Evolutionary conservation across 2,113 vertebrate genomes (phyloP), one percentile per base, ranked within the genome.

Genomic region (Camelus dromedarius): DNA sequence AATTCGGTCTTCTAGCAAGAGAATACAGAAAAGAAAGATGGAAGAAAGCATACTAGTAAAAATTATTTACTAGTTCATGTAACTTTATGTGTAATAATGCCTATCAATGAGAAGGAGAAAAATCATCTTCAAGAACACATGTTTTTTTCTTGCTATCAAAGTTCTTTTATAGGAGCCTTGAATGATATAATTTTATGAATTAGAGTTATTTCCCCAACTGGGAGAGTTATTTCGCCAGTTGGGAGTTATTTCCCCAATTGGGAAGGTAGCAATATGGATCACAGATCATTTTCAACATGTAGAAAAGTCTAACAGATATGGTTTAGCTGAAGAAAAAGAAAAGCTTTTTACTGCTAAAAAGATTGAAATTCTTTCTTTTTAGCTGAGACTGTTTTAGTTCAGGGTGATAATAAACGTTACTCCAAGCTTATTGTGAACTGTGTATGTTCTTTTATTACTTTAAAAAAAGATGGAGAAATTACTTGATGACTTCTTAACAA

Each of bases 261-360:
- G 9, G 75, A 79, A 90, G 42, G 42, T 89, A 79, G 77, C 26
- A 52, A 89, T 60, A 75, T 32, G 54, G 52, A 93, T 20, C 73
- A 75, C 28, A 75, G 67, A 70, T 46, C 46, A 70, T 87, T 87
- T 94, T 75, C 35, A 87, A 62, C 48, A 50, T 11, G 14, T 77
- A 80, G 56, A 76, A 77, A 93, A 86, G 14, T 60, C 38, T 46
- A 62, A 90, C 42, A 82, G 66, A 87, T 90, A 88, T 93, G 32
- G 58, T 56, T 82, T 73, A 16, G 58, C 19, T 86, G 30, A 28
- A 92, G 66, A 24, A 32, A 18, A 69, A 79, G 58, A 84, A 90
- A 76, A 35, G 24, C 6, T 35, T 73, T 79, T 54, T 83, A 42
- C 16, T 67, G 60, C 66, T 73, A 72, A 77, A 94, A 14, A 80